Evolutionary conservation across 2,113 vertebrate species (phyloP).

Genomic region (Nansenia antarctica): DNA sequence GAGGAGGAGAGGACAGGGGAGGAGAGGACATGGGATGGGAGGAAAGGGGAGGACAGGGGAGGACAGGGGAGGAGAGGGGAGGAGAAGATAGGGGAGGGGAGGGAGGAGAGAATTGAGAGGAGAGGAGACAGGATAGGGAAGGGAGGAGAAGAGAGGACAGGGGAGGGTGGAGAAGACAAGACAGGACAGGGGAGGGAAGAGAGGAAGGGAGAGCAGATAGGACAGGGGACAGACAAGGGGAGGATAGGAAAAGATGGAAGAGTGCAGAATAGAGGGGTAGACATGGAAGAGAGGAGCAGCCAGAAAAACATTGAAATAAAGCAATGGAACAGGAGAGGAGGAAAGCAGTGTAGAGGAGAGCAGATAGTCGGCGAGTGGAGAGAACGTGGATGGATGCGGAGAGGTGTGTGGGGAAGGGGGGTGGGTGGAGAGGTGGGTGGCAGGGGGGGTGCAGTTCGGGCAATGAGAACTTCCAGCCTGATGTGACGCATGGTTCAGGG

Average conservation of each 20-base stretch:
- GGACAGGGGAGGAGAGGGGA: too few species aligned
- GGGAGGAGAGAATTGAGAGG: background rate
- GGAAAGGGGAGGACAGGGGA: background rate
- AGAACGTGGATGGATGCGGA: conserved; percentile 9
- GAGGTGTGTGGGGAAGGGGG: conserved; percentile 29
- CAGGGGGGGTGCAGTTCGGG: too few species aligned
- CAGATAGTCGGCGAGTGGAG: conserved; percentile 9
- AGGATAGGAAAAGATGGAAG: background rate
- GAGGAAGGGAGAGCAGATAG: background rate
- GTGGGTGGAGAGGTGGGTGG: conserved; percentile 49
- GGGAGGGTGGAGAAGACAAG: background rate
- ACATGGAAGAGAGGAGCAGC: background rate
- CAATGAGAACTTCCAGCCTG: too few species aligned
- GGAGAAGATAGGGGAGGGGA: background rate
- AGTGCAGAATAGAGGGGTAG: background rate
- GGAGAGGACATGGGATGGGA: conserved; percentile 8
- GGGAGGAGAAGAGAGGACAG: background rate
- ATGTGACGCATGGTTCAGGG: too few species aligned
- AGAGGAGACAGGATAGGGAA: background rate
- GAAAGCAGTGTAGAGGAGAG: background rate
- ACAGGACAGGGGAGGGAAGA: conserved; percentile 7
- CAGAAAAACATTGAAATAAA: background rate
- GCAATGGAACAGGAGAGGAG: background rate
- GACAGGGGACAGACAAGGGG: too few species aligned
- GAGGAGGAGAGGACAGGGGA: background rate